These are phyloP conservation scores for Pegea sp. DNA, from an alignment of 23 tunicate genomes.

Conservation along the genomic window DNA sequence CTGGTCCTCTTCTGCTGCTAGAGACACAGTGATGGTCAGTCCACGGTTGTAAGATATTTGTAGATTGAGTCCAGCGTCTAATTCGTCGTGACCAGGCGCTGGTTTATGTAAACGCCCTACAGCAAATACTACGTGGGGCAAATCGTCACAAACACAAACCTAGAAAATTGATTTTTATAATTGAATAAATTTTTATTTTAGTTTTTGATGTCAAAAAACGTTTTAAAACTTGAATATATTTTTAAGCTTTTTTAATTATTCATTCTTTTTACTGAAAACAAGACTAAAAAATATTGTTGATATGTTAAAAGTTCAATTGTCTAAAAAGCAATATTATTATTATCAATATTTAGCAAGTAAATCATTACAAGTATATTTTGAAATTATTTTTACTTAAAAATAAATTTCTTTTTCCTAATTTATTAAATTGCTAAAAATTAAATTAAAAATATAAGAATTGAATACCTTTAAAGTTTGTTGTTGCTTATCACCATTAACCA, in stretches of 20 bases:
- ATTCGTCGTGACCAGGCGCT: constrained; percentile 19
- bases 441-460: no score
- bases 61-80: constrained; percentile 34
- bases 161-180: constrained; percentile 2
- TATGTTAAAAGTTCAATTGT: no score
- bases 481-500: constrained; percentile 30
- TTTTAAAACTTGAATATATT: no score
- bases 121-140: constrained; percentile 56
- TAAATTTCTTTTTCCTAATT: not conserved
- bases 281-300: no score
- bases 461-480: constrained; percentile 34
- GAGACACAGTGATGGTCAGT: constrained; percentile 22
- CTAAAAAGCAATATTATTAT: no score
- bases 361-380: not conserved
- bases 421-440: not conserved
- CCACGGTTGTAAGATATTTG: constrained; percentile 52
- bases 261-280: no score
- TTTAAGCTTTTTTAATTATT: no score
- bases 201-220: no score
- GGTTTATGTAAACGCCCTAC: constrained; percentile 17
- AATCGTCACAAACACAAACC: constrained; percentile 93
- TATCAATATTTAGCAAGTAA: no score
- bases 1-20: constrained; percentile 12
- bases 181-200: not conserved
- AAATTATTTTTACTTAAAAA: not conserved